These are phyloP conservation scores for Melieria crassipennis DNA, from an alignment of 2,888 invertebrate genomes.

Conservation along the genomic window DNA sequence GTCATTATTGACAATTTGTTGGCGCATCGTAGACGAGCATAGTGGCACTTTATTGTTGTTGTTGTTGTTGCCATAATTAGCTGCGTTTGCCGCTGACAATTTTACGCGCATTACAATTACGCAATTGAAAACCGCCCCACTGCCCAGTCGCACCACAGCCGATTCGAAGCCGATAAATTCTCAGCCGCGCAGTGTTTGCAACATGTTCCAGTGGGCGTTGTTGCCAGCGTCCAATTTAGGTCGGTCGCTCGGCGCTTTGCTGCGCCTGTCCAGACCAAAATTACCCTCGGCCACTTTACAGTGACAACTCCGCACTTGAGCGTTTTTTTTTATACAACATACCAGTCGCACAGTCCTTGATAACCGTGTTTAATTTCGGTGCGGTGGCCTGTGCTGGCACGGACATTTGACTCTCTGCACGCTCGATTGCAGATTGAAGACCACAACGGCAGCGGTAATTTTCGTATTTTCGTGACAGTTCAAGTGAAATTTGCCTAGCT, in stretches of 20 bases:
- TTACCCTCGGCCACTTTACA: too few species aligned
- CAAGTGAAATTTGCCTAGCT: slow-evolving; percentile 22
- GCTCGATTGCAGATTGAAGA: slow-evolving; percentile 24
- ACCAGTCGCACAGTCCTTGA: too few species aligned
- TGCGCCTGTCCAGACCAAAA: too few species aligned
- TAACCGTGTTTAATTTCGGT: too few species aligned
- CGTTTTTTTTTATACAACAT: too few species aligned
- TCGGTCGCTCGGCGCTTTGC: too few species aligned
- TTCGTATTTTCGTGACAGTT: slow-evolving; percentile 32
- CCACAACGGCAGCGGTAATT: slow-evolving; percentile 24
- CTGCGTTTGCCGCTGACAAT: slow-evolving; percentile 25
- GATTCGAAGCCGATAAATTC: neutral
- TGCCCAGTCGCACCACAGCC: neutral
- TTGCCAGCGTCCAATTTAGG: too few species aligned
- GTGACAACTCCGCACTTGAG: too few species aligned
- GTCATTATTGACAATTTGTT: slow-evolving; percentile 2
- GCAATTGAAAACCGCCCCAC: slow-evolving; percentile 15
- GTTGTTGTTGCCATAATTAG: slow-evolving; percentile 8
- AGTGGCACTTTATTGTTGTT: neutral
- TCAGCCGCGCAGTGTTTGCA: too few species aligned
- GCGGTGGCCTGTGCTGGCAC: too few species aligned
- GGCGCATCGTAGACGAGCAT: neutral
- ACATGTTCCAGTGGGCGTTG: too few species aligned
- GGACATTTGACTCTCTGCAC: neutral
- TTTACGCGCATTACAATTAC: slow-evolving; percentile 31